Evolutionary conservation across 2,113 vertebrate genomes (phyloP), one percentile per base, ranked within the genome.

Genomic region (Malurus melanocephalus): DNA sequence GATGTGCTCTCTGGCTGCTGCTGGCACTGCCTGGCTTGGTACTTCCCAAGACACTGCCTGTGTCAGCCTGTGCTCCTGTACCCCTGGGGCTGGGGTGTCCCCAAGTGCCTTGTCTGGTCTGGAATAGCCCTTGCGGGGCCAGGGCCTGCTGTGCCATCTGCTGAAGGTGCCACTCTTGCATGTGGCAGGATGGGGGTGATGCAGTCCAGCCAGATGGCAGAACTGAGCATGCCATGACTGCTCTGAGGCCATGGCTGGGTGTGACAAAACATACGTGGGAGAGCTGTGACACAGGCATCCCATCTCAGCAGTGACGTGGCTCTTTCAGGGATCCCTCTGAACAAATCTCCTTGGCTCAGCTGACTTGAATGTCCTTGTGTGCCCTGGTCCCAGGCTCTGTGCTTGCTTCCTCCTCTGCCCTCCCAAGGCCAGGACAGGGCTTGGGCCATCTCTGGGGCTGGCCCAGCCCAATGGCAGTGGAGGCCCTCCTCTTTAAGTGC

Each of bases 391-490:
- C 48, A 59, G n/a, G 24, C 56, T 83, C 67, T 52, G 55, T 8
- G 3, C 32, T 80, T 21, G 68, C 27, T 42, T 24, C 15, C 7
- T 79, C 53, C 48, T 49, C 42, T 23, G 48, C 26, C n/a, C 23
- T 67, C 18, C 43, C 23, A 59, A 26, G 7, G 30, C 17, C 17
- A 67, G 32, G 43, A 5, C n/a, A 71, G 16, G 28, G 22, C 40
- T 68, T 1, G 2, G 35, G 42, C 30, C 30, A 23, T 17, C 11
- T 3, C 9, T 13, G 33, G n/a, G 49, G n/a, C 75, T 80, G 49
- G 26, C n/a, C 38, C 57, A 56, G 57, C 61, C 49, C 0, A 0
- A 21, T 27, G 30, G 49, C 20, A 73, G 43, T 1, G 1, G 20
- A 42, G 23, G 13, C 16, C 38, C 40, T 19, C 28, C 52, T 87